Percentiles rank a stretch among this genome's conserved stretches.
phyloP scores from a whole-genome alignment of 1,140 invertebrate genomes.

The Pantala flavescens region DNA sequence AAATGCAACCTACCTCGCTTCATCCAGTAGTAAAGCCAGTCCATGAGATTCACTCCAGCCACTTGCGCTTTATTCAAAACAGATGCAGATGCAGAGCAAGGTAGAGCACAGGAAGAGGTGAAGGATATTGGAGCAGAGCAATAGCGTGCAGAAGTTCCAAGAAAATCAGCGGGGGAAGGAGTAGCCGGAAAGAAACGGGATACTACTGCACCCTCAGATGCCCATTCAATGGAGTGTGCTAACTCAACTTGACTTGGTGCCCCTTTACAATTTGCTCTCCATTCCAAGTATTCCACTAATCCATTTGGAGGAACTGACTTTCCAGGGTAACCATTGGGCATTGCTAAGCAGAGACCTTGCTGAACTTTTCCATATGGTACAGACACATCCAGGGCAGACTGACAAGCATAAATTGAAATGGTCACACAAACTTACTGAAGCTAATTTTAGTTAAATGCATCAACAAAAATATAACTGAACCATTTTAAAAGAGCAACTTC shows the following conservation, averaged over 20 bases:
- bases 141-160: not conserved
- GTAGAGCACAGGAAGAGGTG: not conserved
- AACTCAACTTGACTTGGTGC: not conserved
- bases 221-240: not conserved
- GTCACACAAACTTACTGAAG: not conserved
- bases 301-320: not conserved
- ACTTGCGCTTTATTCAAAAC: not conserved
- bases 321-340: not conserved
- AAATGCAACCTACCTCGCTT: not conserved
- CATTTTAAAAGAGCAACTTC: no score
- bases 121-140: not conserved
- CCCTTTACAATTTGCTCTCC: not conserved
- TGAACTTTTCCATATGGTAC: not conserved
- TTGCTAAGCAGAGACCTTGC: not conserved
- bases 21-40: constrained; percentile 1
- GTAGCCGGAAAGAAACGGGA: not conserved
- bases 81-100: not conserved
- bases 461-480: no score
- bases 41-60: not conserved
- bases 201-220: not conserved
- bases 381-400: not conserved
- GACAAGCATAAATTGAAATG: not conserved
- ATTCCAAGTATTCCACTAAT: not conserved
- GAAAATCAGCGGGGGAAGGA: not conserved
- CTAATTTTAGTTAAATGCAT: no score